Conservation (phyloP, 2,113 vertebrate genomes). For the Emydocephalus ijimae region DNA sequence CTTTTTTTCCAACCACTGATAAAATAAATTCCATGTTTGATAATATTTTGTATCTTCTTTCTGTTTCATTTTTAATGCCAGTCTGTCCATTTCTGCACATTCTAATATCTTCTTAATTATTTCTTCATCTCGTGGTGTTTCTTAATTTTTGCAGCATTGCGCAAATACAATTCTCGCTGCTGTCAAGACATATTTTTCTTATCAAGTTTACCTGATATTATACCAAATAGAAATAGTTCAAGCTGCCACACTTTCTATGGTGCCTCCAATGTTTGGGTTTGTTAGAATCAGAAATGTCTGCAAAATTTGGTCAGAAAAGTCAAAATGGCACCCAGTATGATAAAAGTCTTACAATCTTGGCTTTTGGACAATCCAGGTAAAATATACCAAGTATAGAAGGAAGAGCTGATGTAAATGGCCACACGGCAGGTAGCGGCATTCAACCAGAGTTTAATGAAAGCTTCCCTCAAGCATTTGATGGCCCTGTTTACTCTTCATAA, state of each 20-base stretch:
- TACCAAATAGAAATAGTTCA: no score
- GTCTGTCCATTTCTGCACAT: no score
- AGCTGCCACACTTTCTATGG: not conserved
- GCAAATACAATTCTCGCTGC: no score
- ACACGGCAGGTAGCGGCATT: not conserved
- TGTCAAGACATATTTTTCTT: no score
- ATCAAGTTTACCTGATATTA: no score
- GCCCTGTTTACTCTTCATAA: not conserved
- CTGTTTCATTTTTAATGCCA: no score
- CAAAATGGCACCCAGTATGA: not conserved
- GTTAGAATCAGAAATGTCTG: not conserved
- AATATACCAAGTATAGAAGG: not conserved
- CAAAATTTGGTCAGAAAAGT: not conserved
- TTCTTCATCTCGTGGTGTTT: no score
- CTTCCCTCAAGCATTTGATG: not conserved
- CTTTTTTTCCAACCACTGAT: no score
- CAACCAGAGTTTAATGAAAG: not conserved
- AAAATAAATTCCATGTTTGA: no score
- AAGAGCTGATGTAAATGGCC: not conserved
- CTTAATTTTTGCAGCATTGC: no score
- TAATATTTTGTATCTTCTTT: no score
- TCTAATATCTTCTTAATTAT: no score
- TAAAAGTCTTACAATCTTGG: not conserved
- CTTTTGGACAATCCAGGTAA: not conserved
- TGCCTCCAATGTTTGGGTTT: not conserved